Base-by-base conservation (phyloP, 2,113 vertebrate species). In the Odocoileus hemionus region DNA sequence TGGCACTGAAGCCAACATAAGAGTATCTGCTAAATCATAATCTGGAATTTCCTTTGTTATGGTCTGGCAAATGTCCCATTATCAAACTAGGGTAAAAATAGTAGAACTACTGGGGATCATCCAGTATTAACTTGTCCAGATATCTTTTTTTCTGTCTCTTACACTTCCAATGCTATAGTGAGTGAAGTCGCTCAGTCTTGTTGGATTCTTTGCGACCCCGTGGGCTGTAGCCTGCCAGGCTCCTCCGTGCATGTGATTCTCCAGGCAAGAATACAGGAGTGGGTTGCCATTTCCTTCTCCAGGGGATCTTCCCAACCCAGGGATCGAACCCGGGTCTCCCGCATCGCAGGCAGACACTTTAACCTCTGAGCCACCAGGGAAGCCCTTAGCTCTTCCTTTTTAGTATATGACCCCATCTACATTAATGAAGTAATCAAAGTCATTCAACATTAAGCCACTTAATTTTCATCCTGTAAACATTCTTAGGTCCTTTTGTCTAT, bases 31-130 rank as follows among this genome's bases (percentile, higher is more conserved):
- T 93, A 84, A 96, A 94, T 76, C 89, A 85, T 61, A 94, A 80
- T 91, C 64, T 95, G 97, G 97, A 97, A 95, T 92, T 92, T 94
- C 70, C 91, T 95, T 94, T 96, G 80, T 89, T 93, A 93, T 10
- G 76, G 52, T 74, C 82, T 97, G 95, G 97, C 96, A 91, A 61
- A 74, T 70, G 36, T 92, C 95, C 92, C 86, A 76, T 80, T 90
- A 93, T 88, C 89, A 92, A 97, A 95, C 86, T 70, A 84, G 50
- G 86, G 10, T 94, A 85, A 94, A 97, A 93, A 67, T 94, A 88
- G 57, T 8, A 95, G 14, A 67, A 93, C 87, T 89, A 76, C 60
- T 94, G 70, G 45, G 83, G 79, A 95, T 95, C 91, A 95, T 80
- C 52, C 50, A 78, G 39, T 55, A 50, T n/a, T 57, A 79, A 60